Evolutionary conservation across 2,113 vertebrate genomes (phyloP), one percentile per base, ranked within the genome.

Genomic region (Oreochromis tanganicae): DNA sequence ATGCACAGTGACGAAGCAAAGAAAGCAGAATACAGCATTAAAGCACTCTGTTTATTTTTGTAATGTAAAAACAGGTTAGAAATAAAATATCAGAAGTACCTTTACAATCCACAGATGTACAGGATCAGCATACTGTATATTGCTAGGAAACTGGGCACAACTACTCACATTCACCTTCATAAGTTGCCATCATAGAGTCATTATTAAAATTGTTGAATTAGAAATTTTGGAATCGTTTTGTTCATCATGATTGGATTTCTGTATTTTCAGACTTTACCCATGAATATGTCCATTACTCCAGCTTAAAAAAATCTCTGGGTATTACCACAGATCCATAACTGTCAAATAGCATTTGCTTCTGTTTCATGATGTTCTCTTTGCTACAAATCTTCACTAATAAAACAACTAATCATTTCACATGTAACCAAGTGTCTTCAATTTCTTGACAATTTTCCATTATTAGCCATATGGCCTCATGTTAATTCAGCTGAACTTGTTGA

Each of bases 1-100:
- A 5, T n/a, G 16, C 5, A 34, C 29, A 0, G 24, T 54, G 16
- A n/a, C 24, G 78, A 1, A 21, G 0, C 0, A 0, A 27, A 27
- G 27, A 27, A 27, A 27, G 27, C 27, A 27, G 27, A 27, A 27
- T 27, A 27, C 27, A 27, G 27, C 27, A 27, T 27, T 27, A 27
- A 27, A 27, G 27, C 61, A 38, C 5, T 68, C 13, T 63, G 32
- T 63, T 63, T 34, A 17, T 12, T 32, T 59, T 32, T 59, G 16
- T 59, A 3, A 55, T 6, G 10, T 56, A 56, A 56, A 24, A 56
- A 56, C 0, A 0, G 11, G 10, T 38, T 38, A 38, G 36, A 7
- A 38, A 38, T 12, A 14, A 5, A 46, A 46, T 12, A 46, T 14
- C 43, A 46, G 43, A 38, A 46, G 43, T 46, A 46, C 5, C 4